phyloP scores from a whole-genome alignment of 2,888 invertebrate species.

The Lithophane semibrunnea region DNA sequence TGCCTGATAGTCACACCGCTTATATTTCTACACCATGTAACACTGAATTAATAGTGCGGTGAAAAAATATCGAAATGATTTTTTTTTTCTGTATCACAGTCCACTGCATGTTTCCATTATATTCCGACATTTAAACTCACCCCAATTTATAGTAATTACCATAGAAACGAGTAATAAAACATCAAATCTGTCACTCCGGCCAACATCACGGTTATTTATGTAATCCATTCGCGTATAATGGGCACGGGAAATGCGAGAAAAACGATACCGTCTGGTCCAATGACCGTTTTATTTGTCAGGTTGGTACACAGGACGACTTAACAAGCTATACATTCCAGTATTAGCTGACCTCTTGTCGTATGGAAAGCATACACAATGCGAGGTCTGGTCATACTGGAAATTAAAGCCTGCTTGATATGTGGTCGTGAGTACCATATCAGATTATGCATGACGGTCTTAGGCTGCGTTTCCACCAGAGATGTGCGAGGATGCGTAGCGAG shows the following conservation, averaged over 20 bases:
- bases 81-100: neutral
- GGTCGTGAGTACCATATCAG: neutral
- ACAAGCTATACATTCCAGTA: neutral
- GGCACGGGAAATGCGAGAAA: conserved; percentile 42
- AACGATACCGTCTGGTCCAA: conserved; percentile 41
- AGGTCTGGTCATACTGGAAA: neutral
- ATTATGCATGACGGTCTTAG: conserved; percentile 18
- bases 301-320: conserved; percentile 6
- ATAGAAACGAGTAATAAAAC: conserved; percentile 42
- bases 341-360: neutral
- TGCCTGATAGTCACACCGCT: too few species aligned
- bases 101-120: conserved; percentile 18
- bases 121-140: neutral
- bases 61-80: too few species aligned
- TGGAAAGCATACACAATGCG: neutral
- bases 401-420: neutral
- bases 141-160: conserved; percentile 39
- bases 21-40: too few species aligned
- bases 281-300: conserved; percentile 53
- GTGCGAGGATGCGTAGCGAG: too few species aligned
- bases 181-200: conserved; percentile 28
- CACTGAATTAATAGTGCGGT: too few species aligned
- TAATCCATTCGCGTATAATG: conserved; percentile 49
- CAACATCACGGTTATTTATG: conserved; percentile 54
- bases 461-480: too few species aligned